Base-by-base conservation (phyloP, 2,888 invertebrate genomes). In the Drosophila paramelanica region DNA sequence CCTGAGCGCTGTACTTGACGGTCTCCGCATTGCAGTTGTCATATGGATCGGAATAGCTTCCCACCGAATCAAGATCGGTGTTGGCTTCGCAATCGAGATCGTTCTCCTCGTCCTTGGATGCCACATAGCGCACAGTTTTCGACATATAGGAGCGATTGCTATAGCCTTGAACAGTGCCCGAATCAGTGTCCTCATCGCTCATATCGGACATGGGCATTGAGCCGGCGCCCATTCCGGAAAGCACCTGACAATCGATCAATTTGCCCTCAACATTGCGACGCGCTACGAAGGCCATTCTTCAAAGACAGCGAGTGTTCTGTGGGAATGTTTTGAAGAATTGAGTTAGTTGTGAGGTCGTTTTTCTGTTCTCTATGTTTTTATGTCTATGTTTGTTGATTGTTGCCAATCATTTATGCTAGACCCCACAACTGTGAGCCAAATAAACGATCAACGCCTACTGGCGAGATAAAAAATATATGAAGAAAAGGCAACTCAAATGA, bases 41-140 rank as follows among this genome's bases (percentile, higher is more conserved):
- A 20, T 38, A 56, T 8, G 10, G 10, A 13, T 69, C 51, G 6
- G 8, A 2, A 4, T 51, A 39, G 17, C 6, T 27, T 0, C 1
- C 10, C 13, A 33, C n/a, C 1, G 53, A 46, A 0, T 56, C 56
- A 0, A 45, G 20, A 31, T 67, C 62, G 4, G 31, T 2, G 1
- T 25, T 36, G n/a, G n/a, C 17, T n/a, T 2, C 36, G 36, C 25
- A 17, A 2, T 27, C n/a, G 20, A 42, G 13, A n/a, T 72, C 57
- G 1, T 66, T 55, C 0, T 56, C 58, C 1, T 56, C 65, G 0
- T 42, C 64, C 13, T 67, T 62, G 8, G 20, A 38, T 7, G 69
- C 55, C 46, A 75, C 50, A 14, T 64, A 82, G 10, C 83, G 77
- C n/a, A 81, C 83, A 14, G 83, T 84, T 27, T 77, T 60, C n/a